phyloP scores from a whole-genome alignment of 1,140 invertebrate genomes.

The Polypedilum vanderplanki region DNA sequence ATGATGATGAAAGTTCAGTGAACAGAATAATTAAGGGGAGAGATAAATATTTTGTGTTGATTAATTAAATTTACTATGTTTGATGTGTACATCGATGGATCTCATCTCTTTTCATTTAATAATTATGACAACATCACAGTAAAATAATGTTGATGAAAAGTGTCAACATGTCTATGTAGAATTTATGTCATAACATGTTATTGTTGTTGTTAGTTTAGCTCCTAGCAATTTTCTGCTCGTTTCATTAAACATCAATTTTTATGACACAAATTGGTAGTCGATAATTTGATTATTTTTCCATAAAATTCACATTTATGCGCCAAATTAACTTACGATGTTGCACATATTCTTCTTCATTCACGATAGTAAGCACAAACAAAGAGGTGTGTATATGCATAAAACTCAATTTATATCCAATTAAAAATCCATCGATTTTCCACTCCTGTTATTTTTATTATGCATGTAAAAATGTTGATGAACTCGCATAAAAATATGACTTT shows the following conservation, averaged over 20 bases:
- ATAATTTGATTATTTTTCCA: neutral
- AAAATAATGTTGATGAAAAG: conserved; percentile 22
- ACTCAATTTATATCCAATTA: conserved; percentile 25
- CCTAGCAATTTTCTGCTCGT: neutral
- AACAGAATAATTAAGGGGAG: conserved; percentile 16
- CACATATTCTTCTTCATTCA: neutral
- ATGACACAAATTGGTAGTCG: conserved; percentile 17
- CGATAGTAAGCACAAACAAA: neutral
- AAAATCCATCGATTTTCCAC: conserved; percentile 10
- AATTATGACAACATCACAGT: neutral
- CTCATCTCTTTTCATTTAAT: neutral
- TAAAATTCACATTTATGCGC: neutral
- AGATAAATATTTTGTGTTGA: conserved; percentile 27
- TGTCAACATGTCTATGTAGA: conserved; percentile 21
- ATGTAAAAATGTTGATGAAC: too few species aligned
- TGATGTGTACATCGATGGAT: neutral
- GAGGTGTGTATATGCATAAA: neutral
- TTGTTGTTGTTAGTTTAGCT: neutral
- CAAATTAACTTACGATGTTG: neutral
- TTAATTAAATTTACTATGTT: conserved; percentile 26
- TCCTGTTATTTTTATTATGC: too few species aligned
- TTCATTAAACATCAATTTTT: conserved; percentile 15
- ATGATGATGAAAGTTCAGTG: conserved; percentile 2
- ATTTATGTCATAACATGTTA: conserved; percentile 1
- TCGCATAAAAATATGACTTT: too few species aligned